These are phyloP conservation scores for Macrosoma leucophasiata DNA, from an alignment of 2,888 invertebrate species.

Conservation along the genomic window DNA sequence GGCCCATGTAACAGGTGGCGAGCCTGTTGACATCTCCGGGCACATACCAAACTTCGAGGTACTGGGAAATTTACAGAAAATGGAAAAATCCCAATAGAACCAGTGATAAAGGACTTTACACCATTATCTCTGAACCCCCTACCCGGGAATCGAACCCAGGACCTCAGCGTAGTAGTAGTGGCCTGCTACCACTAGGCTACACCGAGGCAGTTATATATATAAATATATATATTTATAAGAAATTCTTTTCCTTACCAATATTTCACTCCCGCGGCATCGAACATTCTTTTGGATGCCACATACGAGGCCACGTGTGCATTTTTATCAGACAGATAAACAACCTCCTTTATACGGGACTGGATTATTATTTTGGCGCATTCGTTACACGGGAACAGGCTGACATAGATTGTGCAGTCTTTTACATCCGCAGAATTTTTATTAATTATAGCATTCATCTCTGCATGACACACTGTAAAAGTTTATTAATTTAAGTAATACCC, in stretches of 20 bases:
- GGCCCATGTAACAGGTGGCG: too few species aligned
- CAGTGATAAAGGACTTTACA: too few species aligned
- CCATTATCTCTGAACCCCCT: too few species aligned
- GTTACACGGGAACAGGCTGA: slow-evolving; percentile 96
- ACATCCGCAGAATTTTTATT: slow-evolving; percentile 90
- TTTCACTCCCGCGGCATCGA: slow-evolving; percentile 84
- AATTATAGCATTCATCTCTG: slow-evolving; percentile 97
- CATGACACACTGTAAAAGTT: slow-evolving; percentile 91
- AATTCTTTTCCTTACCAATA: slow-evolving; percentile 70
- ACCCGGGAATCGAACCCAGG: too few species aligned
- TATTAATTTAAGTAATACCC: slow-evolving; percentile 6
- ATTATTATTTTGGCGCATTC: slow-evolving; percentile 98
- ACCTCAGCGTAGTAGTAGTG: too few species aligned
- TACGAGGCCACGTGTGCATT: slow-evolving; percentile 80
- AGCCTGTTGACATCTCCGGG: too few species aligned
- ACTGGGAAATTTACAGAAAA: too few species aligned
- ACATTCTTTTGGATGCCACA: slow-evolving; percentile 87
- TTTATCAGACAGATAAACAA: slow-evolving; percentile 90
- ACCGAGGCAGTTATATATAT: background rate
- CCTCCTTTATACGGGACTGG: slow-evolving; percentile 89
- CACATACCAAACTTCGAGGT: too few species aligned
- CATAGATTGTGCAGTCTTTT: slow-evolving; percentile 88
- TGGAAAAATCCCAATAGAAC: too few species aligned
- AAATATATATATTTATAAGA: background rate
- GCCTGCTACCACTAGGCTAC: too few species aligned